Evolutionary conservation across 2,797 vertebrate species (phyloP).

Genomic region (Tadarida brasiliensis): DNA sequence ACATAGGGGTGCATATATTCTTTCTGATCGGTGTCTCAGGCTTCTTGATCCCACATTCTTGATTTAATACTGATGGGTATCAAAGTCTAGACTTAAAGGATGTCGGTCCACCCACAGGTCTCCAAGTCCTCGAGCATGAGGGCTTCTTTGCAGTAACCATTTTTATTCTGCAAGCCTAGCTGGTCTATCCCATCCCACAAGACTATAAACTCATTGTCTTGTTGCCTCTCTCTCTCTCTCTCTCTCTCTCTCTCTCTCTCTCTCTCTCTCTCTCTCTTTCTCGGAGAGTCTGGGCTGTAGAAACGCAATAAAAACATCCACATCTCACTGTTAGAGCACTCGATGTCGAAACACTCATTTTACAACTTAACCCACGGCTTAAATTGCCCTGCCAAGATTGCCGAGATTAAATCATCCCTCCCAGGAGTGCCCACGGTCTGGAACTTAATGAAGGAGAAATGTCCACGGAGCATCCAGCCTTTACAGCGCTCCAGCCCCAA

Average conservation of each 20-base stretch:
- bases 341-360: background rate
- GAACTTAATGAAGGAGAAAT: background rate
- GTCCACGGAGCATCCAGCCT: background rate
- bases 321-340: background rate
- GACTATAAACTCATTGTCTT: background rate
- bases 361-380: slow-evolving; percentile 21
- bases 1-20: no score
- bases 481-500: background rate
- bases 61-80: accelerated
- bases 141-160: accelerated
- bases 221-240: accelerated
- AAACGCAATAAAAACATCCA: slow-evolving; percentile 39
- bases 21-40: no score
- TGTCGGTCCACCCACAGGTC: background rate
- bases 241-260: accelerated
- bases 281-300: background rate
- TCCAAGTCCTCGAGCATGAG: no score
- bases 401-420: background rate
- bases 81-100: background rate
- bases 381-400: background rate
- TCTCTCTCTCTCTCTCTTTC: background rate
- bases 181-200: background rate
- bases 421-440: background rate
- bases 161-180: background rate
- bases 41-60: no score